Evolutionary conservation across 2,113 vertebrate genomes (phyloP), one percentile per base, ranked within the genome.

Genomic region (Madoqua kirkii): DNA sequence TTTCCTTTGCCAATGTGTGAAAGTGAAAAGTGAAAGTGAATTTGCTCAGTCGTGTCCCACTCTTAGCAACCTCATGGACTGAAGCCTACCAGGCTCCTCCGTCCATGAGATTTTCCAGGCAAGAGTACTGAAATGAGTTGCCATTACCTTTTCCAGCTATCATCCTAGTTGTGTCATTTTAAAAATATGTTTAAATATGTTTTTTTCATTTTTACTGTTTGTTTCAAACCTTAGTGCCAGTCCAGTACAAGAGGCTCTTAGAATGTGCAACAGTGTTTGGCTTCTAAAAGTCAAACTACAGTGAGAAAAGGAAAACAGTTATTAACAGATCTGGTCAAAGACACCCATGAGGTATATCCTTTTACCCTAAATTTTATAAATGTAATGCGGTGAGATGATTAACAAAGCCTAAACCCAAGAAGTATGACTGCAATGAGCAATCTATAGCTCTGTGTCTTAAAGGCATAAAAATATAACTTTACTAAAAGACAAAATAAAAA

Each of bases 251-350:
- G 81, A 97, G 87, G 40, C 52, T 96, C 97, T 91, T 87, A 88
- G 62, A 94, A 45, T 78, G 6, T 48, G 7, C 54, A 92, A 29
- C 33, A 88, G 62, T 31, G 71, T 92, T 92, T 95, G 89, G 50
- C 36, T 84, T 92, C 76, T 92, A 92, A 97, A 97, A 96, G 87
- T 93, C 92, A 96, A 95, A 57, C 6, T 81, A 40, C 88, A 96
- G 93, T 79, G 74, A 97, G 89, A 96, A 96, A 92, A 86, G 64
- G 29, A 95, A 92, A 98, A 92, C 19, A 92, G 21, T 88, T 95
- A 96, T 96, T 87, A 92, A 82, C 43, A 96, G 90, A 93, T 64
- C 31, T 8, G 78, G 74, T 48, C 52, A n/a, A 23, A 64, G 64
- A 88, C 15, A 54, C 74, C 81, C 57, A 45, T 7, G 31, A 86